Base-by-base conservation (phyloP, 2,888 invertebrate genomes). In the Acronicta psi region DNA sequence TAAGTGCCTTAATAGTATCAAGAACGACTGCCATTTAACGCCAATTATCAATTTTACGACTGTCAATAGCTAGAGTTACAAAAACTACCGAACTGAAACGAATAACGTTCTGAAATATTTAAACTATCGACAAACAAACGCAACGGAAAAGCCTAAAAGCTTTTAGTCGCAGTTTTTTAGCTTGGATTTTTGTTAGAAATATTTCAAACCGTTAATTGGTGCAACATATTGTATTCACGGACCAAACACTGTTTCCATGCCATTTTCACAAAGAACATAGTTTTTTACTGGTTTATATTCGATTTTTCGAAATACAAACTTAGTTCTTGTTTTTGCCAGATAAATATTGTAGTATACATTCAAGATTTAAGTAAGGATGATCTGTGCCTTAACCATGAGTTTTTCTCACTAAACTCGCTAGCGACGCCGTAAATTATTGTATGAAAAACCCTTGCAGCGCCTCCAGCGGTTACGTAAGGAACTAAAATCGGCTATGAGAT, bases 121-220 rank as follows among this genome's bases (percentile, higher is more conserved):
- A 16, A 38, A 37, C 40, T 23, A 34, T 34, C 34, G 11, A 29
- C 14, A 37, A 63, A 63, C 49, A 61, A 69, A 36, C 18, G 52
- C 52, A 18, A 41, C 40, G 31, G 45, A 8, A 49, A 54, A 51
- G 38, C 52, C 40, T 45, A 38, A 69, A 69, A 69, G 53, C 64
- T 69, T 58, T 57, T 20, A 41, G 31, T 41, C 20, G n/a, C 20
- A 7, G 2, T 46, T 23, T 8, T 17, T n/a, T 34, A 34, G 34
- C 16, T n/a, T 36, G 16, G 49, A n/a, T 53, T 53, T 53, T 18
- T 41, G 43, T 62, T 47, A 23, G 3, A 37, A 69, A 67, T 61
- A 56, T 52, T 56, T 62, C 9, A 16, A 34, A 34, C 47, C 31
- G 29, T 57, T 67, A 53, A 69, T 69, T 63, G 53, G 16, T 1